These are phyloP conservation scores for Aricia artaxerxes DNA, from an alignment of 2,888 invertebrate species.

Conservation along the genomic window DNA sequence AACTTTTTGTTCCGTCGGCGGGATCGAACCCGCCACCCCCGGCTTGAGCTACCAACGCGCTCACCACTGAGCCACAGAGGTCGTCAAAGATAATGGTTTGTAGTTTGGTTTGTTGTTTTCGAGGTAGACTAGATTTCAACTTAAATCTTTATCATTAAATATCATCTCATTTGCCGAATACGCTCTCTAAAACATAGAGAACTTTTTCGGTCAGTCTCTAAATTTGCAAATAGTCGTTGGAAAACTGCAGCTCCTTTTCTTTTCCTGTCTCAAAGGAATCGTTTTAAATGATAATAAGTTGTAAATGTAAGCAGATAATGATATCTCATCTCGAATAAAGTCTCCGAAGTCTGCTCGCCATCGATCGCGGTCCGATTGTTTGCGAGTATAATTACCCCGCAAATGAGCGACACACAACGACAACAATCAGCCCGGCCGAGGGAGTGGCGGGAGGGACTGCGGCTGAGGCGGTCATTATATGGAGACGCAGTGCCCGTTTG, in stretches of 20 bases:
- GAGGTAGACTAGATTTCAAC: neutral
- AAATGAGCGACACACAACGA: neutral
- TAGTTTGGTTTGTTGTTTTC: neutral
- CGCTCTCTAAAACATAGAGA: too few relatives aligned
- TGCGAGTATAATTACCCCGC: neutral
- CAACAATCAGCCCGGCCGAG: neutral
- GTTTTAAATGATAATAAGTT: neutral
- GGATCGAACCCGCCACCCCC: too few relatives aligned
- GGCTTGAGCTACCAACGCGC: too few relatives aligned
- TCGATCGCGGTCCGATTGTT: neutral
- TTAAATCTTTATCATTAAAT: neutral
- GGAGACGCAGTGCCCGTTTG: neutral
- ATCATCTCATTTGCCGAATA: neutral
- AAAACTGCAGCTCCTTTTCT: too few relatives aligned
- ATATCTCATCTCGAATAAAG: neutral
- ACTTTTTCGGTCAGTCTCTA: too few relatives aligned
- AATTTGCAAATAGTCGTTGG: too few relatives aligned
- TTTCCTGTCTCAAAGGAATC: too few relatives aligned
- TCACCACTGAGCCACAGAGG: too few relatives aligned
- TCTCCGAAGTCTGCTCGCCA: neutral
- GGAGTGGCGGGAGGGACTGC: neutral
- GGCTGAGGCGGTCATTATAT: constrained; percentile 4
- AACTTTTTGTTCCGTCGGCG: too few relatives aligned
- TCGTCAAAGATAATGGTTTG: neutral
- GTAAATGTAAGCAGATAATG: neutral